These are phyloP conservation scores for Dromius quadrimaculatus DNA, from an alignment of 2,888 invertebrate genomes.

Conservation along the genomic window DNA sequence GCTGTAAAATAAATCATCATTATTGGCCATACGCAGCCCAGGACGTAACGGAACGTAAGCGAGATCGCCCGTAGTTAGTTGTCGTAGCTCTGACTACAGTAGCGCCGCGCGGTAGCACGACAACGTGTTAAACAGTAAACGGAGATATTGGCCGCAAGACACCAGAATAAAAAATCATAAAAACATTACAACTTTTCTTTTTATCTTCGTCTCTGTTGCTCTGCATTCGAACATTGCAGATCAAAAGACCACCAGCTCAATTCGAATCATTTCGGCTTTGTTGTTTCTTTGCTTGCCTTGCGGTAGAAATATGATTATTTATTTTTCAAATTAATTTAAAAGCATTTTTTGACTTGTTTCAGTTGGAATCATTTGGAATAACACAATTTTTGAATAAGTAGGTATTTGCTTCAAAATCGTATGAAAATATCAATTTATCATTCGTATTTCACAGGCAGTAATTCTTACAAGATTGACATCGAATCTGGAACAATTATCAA, in stretches of 20 bases:
- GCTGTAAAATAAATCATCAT: slow-evolving; percentile 73
- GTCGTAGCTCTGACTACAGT: neutral
- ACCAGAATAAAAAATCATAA: slow-evolving; percentile 40
- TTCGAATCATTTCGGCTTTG: slow-evolving; percentile 27
- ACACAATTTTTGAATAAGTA: too few species aligned
- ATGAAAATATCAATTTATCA: too few species aligned
- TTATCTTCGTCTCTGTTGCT: neutral
- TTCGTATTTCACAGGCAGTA: too few species aligned
- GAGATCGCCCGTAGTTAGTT: neutral
- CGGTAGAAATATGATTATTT: slow-evolving; percentile 18
- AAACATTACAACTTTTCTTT: slow-evolving; percentile 36
- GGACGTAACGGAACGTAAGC: slow-evolving; percentile 30
- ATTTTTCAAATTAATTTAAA: slow-evolving; percentile 19
- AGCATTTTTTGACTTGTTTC: too few species aligned
- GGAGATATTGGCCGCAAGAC: slow-evolving; percentile 32
- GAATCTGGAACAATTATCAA: too few species aligned
- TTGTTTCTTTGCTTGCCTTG: slow-evolving; percentile 1
- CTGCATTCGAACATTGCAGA: neutral
- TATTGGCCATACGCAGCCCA: slow-evolving; percentile 67
- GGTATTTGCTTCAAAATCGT: too few species aligned
- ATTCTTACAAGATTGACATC: too few species aligned
- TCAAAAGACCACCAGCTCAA: neutral
- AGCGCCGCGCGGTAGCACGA: slow-evolving; percentile 24
- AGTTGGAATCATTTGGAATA: too few species aligned
- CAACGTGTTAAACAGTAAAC: slow-evolving; percentile 34